Base-by-base conservation (phyloP, 2,113 vertebrate genomes). In the Silurus glanis region DNA sequence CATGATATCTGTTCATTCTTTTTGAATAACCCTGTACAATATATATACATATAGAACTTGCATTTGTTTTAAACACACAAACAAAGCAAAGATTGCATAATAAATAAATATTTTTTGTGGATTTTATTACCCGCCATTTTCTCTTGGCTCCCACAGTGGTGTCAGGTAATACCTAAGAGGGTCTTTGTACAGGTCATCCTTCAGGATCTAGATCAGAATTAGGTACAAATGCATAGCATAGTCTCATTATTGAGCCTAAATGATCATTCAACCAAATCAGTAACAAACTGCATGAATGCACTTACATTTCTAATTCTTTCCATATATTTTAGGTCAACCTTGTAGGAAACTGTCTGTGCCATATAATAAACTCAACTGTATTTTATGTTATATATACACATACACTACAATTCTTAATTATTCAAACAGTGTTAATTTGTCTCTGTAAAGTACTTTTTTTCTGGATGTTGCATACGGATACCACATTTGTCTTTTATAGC, bases 121-220 rank as follows among this genome's bases (percentile, higher is more conserved):
- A 80, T 55, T 84, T 28, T 9, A 78, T 90, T 93, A 96, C 95
- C 95, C 95, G 90, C 95, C 95, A 66, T 96, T 96, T 89, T 95
- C 93, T 82, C 93, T 89, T 6, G 94, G 94, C 83, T 95, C 94
- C 95, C 95, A 95, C 14, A 95, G 92, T 8, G 95, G 95, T 82
- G 95, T 95, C 89, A 96, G 93, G 91, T 96, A 96, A 90, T 96
- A 96, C 90, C 94, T 92, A 87, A 96, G 91, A 49, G 95, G 95
- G 85, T 96, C 94, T 90, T 93, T 93, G 90, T 93, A 95, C 87
- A 96, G 91, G 89, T 96, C 95, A 21, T 96, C 95, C 86, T 95
- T 96, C 53, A 96, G 90, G n/a, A 95, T 94, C 95, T 96, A 76
- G 72, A 84, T 2, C 4, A 59, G 25, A 53, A 75, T 55, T 5